Evolutionary conservation across 2,113 vertebrate genomes (phyloP), one percentile per base, ranked within the genome.

Genomic region (Collichthys lucidus): DNA sequence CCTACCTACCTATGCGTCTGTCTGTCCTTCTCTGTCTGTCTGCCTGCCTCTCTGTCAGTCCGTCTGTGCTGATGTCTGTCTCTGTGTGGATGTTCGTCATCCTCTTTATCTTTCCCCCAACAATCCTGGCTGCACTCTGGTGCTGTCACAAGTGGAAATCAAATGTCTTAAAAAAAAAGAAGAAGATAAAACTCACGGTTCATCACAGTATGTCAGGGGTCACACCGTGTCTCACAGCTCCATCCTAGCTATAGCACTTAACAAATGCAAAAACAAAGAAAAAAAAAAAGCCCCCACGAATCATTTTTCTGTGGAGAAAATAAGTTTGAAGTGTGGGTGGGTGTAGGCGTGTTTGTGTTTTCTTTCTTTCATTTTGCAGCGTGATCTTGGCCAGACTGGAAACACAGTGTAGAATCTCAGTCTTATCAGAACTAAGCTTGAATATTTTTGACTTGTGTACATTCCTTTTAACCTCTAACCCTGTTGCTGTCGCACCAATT

Each of bases 381-480:
- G 61, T 87, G 74, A 87, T 86, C 77, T 89, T 80, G 80, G 86
- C 84, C 89, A 69, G 87, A 93, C 92, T 92, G 91, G 90, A 94
- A 91, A 85, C 62, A 71, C 79, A 82, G 88, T 85, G 79, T 89
- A 86, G 73, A 91, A 92, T 93, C 90, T 93, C 90, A 87, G 71
- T 87, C 77, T 71, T 56, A 56, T 90, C 79, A 85, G 77, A 87
- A 72, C 49, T 70, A 80, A 88, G 89, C 81, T 93, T 85, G 86
- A 91, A 88, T 74, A 53, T 86, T 22, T 70, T 90, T 76, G 78
- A 93, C 91, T 94, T 87, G 80, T 89, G 83, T 87, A 90, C 95
- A 93, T 94, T 95, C 93, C 94, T 91, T 84, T 84, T 91, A 67
- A 84, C 86, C 80, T 85, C 81, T 75, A 57, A 77, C 78, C 62